These are phyloP conservation scores for Crotalus tigris DNA, from an alignment of 2,113 vertebrate species.

Conservation along the genomic window DNA sequence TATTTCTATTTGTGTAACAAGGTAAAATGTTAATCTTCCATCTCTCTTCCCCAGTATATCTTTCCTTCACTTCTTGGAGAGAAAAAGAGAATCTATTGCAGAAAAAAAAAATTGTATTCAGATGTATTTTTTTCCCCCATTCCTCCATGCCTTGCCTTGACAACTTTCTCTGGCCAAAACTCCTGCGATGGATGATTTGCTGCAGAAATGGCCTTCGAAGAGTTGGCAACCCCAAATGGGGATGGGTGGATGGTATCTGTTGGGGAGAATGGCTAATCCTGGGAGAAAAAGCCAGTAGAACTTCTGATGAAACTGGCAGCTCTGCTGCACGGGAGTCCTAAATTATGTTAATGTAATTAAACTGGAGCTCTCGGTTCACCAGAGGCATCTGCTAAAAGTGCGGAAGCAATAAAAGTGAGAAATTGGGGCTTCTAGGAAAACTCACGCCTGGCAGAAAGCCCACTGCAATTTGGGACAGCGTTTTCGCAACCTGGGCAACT, in stretches of 20 bases:
- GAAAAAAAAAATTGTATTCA: background rate
- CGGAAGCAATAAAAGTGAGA: slow-evolving; percentile 5
- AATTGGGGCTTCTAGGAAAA: background rate
- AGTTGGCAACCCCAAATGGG: background rate
- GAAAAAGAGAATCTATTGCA: background rate
- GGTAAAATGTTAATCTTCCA: background rate
- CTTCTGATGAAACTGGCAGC: slow-evolving; percentile 15
- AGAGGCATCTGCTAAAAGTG: slow-evolving; percentile 18
- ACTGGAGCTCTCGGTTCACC: background rate
- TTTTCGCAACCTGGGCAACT: background rate
- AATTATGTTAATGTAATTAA: slow-evolving; percentile 31
- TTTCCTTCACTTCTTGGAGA: background rate
- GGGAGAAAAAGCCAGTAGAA: slow-evolving; percentile 1
- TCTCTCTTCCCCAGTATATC: background rate
- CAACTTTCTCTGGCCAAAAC: background rate
- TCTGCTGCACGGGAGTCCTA: slow-evolving; percentile 5
- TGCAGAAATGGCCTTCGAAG: background rate
- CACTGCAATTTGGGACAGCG: background rate
- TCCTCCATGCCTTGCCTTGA: background rate
- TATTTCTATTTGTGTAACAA: background rate
- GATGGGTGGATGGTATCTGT: background rate
- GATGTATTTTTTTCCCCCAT: background rate
- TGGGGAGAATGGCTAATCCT: background rate
- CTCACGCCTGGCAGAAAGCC: background rate
- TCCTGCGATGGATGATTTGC: background rate